Base-by-base conservation (phyloP, 2,113 vertebrate species). In the Apodemus sylvaticus region DNA sequence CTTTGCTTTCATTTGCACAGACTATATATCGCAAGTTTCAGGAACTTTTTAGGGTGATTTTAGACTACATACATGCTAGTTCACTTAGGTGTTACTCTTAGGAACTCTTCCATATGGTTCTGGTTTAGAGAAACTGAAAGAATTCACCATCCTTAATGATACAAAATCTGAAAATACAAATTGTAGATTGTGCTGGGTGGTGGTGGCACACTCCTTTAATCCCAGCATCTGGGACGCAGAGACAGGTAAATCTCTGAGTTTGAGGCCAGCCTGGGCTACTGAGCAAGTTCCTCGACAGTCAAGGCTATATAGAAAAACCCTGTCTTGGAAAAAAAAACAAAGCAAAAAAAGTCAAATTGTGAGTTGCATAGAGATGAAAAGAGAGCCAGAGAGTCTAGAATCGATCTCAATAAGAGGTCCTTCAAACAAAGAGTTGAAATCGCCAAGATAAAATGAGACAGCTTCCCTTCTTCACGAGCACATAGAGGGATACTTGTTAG, bases 81-180 rank as follows among this genome's bases (percentile, higher is more conserved):
- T 86, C 7, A 86, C 22, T 60, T 85, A 71, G 76, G 2, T 71
- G 42, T 34, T 86, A 20, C 91, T 17, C 20, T 74, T 55, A 78
- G 48, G 88, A 89, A 81, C 22, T 2, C 10, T 8, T 82, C 16
- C 48, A 48, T 86, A 70, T 64, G 16, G 95, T 64, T 53, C 73
- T 51, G 55, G 24, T 83, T 42, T 34, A 92, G 22, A 8, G 48
- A 87, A 94, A 93, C 45, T 48, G 88, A 91, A 83, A 66, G n/a
- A 93, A 94, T 70, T 96, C 39, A 93, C 12, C 39, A 24, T 64
- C n/a, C 42, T 36, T 64, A 24, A 93, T 71, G 79, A 64, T 86
- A 26, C 24, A 92, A 51, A 70, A 79, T 17, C 29, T 88, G 64
- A 92, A 94, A 96, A 36, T 51, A 85, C 2, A 64, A 78, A 64